Base-by-base conservation (phyloP, 1,140 invertebrate species). In the Listronotus bonariensis region DNA sequence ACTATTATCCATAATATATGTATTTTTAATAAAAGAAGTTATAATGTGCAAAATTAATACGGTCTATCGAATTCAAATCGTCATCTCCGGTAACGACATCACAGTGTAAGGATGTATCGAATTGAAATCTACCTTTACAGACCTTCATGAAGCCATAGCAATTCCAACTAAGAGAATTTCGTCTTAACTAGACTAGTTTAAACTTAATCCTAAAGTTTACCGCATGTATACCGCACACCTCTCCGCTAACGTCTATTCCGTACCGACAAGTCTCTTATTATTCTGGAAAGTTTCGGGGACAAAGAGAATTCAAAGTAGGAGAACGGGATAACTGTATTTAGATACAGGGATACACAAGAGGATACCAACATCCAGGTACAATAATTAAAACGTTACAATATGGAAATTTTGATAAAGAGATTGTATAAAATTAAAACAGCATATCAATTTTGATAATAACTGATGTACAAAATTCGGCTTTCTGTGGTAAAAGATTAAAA, bases 151-250 rank as follows among this genome's bases (percentile, higher is more conserved):
- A 36, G 34, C 34, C 8, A 36, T 36, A 36, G 34, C 34, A 36
- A 36, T 36, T 36, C 26, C 17, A 59, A 12, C 18, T 49, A 59
- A 59, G 56, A 42, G 56, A 59, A 49, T 48, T 38, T 45, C 15
- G 43, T 59, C 56, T 45, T 43, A 59, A 49, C 56, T 48, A 34
- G 18, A 62, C 59, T 62, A 53, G 59, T 62, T 62, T 53, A 62
- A 62, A 62, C 59, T 53, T 53, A 62, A 62, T 62, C 59, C 51
- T 54, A 52, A 62, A 62, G 18, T 62, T 62, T 54, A 62, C 59
- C 59, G 38, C 59, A 62, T 52, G 45, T 62, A 41, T 8, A 54
- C 59, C 59, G 48, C 49, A 62, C 36, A 52, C 49, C 59, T 41
- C 41, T 34, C 59, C 48, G 32, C 48, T 60, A 18, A 15, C 59